phyloP scores from a whole-genome alignment of 1,140 invertebrate genomes.

The Drosophila sechellia region DNA sequence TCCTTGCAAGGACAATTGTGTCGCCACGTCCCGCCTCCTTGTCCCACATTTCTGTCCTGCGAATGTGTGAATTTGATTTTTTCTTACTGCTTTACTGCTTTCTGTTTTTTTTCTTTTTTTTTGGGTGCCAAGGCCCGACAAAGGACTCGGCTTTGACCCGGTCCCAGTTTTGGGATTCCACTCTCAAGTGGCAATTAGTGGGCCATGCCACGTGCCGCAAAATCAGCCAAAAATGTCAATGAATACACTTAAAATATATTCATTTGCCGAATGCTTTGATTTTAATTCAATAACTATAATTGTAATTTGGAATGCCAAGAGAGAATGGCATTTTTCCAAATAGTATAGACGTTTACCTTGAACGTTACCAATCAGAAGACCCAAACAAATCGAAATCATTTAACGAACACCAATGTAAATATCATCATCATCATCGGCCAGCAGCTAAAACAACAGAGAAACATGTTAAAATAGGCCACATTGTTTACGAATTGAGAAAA shows the following conservation, averaged over 20 bases:
- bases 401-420: constrained; percentile 34
- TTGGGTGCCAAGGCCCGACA: constrained; percentile 35
- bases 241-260: constrained; percentile 1
- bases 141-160: constrained; percentile 38
- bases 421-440: constrained; percentile 27
- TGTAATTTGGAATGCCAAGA: background rate
- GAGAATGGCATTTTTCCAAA: background rate
- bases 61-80: constrained; percentile 54
- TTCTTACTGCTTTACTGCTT: background rate
- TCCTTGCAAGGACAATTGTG: constrained; percentile 80
- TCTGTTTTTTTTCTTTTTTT: constrained; percentile 7
- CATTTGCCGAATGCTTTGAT: background rate
- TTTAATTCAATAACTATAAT: too few species aligned
- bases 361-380: constrained; percentile 30
- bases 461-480: constrained; percentile 40
- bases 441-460: constrained; percentile 22
- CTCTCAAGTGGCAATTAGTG: constrained; percentile 70
- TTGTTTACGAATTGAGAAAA: constrained; percentile 69
- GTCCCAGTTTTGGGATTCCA: constrained; percentile 30
- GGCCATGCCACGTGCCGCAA: constrained; percentile 23
- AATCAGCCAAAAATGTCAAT: constrained; percentile 61
- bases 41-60: constrained; percentile 26
- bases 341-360: constrained; percentile 57
- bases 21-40: constrained; percentile 14
- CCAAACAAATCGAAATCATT: constrained; percentile 48